A percentile compares a stretch with the other conserved stretches of the same genome.
phyloP scores from a whole-genome alignment of 2,113 vertebrate genomes.

The Cyphomyrus discorhynchus region DNA sequence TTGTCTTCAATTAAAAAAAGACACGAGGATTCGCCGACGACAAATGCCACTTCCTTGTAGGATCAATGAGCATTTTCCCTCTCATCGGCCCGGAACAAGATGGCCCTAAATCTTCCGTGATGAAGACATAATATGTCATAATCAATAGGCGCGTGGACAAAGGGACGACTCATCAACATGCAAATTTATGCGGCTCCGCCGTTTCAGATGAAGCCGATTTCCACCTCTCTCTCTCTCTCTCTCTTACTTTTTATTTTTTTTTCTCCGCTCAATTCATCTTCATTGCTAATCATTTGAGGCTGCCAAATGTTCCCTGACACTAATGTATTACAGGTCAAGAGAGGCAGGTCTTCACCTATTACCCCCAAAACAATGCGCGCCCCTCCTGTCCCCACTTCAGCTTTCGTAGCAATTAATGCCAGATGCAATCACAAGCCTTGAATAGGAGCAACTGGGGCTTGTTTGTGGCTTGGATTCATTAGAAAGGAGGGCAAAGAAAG shows the following conservation, averaged over 20 bases:
- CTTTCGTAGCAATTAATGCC: slow-evolving; percentile 97
- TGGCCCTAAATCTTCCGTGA: slow-evolving; percentile 90
- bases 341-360: slow-evolving; percentile 89
- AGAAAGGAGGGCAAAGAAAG: slow-evolving; percentile 96
- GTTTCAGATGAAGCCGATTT: slow-evolving; percentile 81
- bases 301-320: slow-evolving; percentile 90
- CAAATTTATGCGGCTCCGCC: slow-evolving; percentile 87
- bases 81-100: slow-evolving; percentile 79
- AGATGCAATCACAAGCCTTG: slow-evolving; percentile 97
- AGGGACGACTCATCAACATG: slow-evolving; percentile 91
- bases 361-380: slow-evolving; percentile 88
- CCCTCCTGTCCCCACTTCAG: slow-evolving; percentile 88
- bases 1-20: slow-evolving; percentile 80
- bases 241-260: not conserved
- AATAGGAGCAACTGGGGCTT: slow-evolving; percentile 98
- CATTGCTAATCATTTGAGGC: slow-evolving; percentile 80
- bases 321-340: slow-evolving; percentile 94
- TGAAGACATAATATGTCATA: slow-evolving; percentile 98
- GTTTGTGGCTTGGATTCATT: slow-evolving; percentile 99
- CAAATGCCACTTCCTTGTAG: slow-evolving; percentile 69
- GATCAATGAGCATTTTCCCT: slow-evolving; percentile 77
- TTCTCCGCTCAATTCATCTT: slow-evolving; percentile 77
- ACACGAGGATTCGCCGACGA: slow-evolving; percentile 54
- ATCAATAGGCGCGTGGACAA: slow-evolving; percentile 96
- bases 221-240: slow-evolving; percentile 50